Conservation (phyloP, 2,797 vertebrate species). For the Pelobates cultripes region DNA sequence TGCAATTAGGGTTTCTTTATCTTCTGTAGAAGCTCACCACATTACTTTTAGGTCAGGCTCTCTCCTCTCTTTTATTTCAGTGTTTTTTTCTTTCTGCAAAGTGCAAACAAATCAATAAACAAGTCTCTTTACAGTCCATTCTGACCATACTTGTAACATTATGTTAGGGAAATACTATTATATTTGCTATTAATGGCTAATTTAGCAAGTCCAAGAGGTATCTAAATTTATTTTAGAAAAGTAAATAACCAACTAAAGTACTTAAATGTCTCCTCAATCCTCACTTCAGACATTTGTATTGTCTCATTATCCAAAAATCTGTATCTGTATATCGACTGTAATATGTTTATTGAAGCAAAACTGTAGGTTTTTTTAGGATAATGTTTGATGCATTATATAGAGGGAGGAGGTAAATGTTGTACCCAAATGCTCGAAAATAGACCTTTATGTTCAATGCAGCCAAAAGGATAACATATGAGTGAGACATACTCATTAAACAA, state of each 20-base stretch:
- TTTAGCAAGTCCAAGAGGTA: neutral
- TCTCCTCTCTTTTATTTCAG: slow-evolving; percentile 25
- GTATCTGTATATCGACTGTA: too few relatives aligned
- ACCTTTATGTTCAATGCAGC: too few relatives aligned
- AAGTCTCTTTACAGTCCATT: slow-evolving; percentile 25
- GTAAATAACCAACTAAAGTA: neutral
- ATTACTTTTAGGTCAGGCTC: slow-evolving; percentile 5
- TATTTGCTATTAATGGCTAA: slow-evolving; percentile 38
- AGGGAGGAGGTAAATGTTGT: too few relatives aligned
- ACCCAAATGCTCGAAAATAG: too few relatives aligned
- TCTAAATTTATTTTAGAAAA: neutral
- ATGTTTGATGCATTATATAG: too few relatives aligned
- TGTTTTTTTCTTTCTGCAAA: neutral
- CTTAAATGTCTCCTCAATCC: neutral
- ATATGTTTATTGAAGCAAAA: too few relatives aligned
- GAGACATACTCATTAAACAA: too few relatives aligned
- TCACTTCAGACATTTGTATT: too few relatives aligned
- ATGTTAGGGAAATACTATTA: slow-evolving; percentile 27
- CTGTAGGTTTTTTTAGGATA: too few relatives aligned
- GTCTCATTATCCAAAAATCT: too few relatives aligned
- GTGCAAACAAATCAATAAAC: slow-evolving; percentile 38
- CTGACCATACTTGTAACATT: slow-evolving; percentile 46
- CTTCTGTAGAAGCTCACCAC: neutral
- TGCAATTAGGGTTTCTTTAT: neutral
- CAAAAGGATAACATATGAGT: too few relatives aligned